A percentile compares a stretch with the other conserved stretches of the same genome.
Conservation (phyloP, 2,797 vertebrate genomes). For the Enteromius mattozi region DNA sequence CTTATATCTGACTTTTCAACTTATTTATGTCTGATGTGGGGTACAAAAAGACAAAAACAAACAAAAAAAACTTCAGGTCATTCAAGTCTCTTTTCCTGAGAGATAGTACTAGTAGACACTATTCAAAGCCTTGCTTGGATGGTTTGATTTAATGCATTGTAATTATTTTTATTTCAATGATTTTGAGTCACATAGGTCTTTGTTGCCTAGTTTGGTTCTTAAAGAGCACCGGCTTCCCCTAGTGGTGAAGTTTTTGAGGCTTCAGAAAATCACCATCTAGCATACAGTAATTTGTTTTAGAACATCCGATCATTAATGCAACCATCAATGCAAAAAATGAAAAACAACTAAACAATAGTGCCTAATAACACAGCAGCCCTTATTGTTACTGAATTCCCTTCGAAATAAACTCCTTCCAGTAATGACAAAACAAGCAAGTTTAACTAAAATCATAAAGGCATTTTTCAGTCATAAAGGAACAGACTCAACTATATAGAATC, state of each 20-base stretch:
- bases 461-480: slow-evolving; percentile 32
- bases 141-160: slow-evolving; percentile 45
- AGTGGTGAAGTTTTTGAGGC: slow-evolving; percentile 44
- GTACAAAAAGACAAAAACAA: slow-evolving; percentile 6
- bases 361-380: slow-evolving; percentile 51
- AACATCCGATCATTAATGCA: slow-evolving; percentile 1
- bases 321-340: neutral
- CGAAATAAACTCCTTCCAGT: slow-evolving; percentile 38
- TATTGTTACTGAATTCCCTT: slow-evolving; percentile 51
- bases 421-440: slow-evolving; percentile 22
- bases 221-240: slow-evolving; percentile 42
- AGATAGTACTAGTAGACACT: slow-evolving; percentile 56
- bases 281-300: neutral
- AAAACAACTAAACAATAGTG: slow-evolving; percentile 17
- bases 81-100: slow-evolving; percentile 57
- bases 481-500: neutral
- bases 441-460: slow-evolving; percentile 8
- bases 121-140: slow-evolving; percentile 27
- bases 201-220: slow-evolving; percentile 15
- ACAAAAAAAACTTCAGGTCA: neutral
- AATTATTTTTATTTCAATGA: neutral
- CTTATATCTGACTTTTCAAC: neutral
- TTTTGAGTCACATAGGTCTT: slow-evolving; percentile 21
- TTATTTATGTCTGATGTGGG: slow-evolving; percentile 2
- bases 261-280: neutral